Base-by-base conservation (phyloP, 23 tunicate genomes). In the Trididemnum clinides region DNA sequence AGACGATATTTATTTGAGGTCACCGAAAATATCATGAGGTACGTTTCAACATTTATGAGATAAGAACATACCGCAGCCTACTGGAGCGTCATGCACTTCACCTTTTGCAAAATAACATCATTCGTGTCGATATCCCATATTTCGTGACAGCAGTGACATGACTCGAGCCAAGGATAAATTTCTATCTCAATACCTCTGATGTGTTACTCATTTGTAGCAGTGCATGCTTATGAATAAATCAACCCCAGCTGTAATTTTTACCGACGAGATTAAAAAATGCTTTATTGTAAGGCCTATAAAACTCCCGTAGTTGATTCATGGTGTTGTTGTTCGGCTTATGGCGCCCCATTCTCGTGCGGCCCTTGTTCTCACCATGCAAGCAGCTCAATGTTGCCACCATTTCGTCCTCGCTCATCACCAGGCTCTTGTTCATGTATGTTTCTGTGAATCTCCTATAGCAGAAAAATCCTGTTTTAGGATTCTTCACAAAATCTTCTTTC, bases 401-500 rank as follows among this genome's bases (percentile, higher is more conserved):
- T 7, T 36, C 57, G 2, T 37, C 33, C 6, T 7, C 36, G 15
- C 26, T 6, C 3, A 69, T 5, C 10, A 10, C 23, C 25, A 2
- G 26, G 12, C 3, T 10, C 15, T 36, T 23, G 2, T 74, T 74
- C 28, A 51, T 25, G 51, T 78, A 23, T 5, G 51, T 51, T 29
- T 23, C 73, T 12, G 90, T 39, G 10, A 57, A 51, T 28, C 71
- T 83, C 19, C 80, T 34, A 44, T 44, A 88, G 66, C 90, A 86
- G 49, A 19, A 86, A 78, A 78, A 78, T 0, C 78, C 84, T 0
- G 84, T 78, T 21, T 38, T 21, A 2, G 85, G 90, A 78, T 80
- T 28, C n/a, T 39, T 36, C 21, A 86, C 90, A 65, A 78, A 86
- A 44, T 86, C 90, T 44, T 78, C 78, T 33, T 78, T 64, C 32